Conservation (phyloP, 30 jellyfish, hydroid and myxozoan genomes). For the Clytia hemisphaerica region DNA sequence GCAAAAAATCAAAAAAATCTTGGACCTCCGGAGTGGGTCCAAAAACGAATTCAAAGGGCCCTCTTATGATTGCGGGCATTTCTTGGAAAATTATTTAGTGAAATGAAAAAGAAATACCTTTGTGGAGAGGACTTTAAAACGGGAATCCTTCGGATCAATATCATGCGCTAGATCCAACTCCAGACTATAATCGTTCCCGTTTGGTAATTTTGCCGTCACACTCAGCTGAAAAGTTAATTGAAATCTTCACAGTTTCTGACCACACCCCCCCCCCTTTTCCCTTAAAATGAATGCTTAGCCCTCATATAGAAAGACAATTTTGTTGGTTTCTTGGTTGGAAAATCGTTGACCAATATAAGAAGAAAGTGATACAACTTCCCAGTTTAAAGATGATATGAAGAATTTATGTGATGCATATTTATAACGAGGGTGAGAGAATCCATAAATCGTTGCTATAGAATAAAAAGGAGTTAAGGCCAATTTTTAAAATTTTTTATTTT, state of each 20-base stretch:
- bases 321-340: too few relatives aligned
- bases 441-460: too few relatives aligned
- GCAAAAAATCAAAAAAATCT: background rate
- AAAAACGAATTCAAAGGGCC: background rate
- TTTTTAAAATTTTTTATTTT: too few relatives aligned
- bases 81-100: background rate
- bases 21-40: background rate
- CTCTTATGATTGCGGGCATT: too few relatives aligned
- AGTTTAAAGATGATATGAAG: too few relatives aligned
- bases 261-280: too few relatives aligned
- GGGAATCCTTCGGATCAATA: constrained; percentile 43
- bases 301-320: too few relatives aligned
- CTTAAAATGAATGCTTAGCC: too few relatives aligned
- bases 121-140: constrained; percentile 45
- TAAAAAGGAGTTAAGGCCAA: too few relatives aligned
- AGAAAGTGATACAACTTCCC: background rate
- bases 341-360: background rate
- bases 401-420: too few relatives aligned
- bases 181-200: constrained; percentile 62
- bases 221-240: constrained; percentile 43
- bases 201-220: constrained; percentile 53
- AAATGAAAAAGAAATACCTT: constrained; percentile 45
- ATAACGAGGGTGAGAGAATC: too few relatives aligned
- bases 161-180: constrained; percentile 91
- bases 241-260: too few relatives aligned